Evolutionary conservation across 1,140 invertebrate genomes (phyloP).

Genomic region (Euglossa dilemma): DNA sequence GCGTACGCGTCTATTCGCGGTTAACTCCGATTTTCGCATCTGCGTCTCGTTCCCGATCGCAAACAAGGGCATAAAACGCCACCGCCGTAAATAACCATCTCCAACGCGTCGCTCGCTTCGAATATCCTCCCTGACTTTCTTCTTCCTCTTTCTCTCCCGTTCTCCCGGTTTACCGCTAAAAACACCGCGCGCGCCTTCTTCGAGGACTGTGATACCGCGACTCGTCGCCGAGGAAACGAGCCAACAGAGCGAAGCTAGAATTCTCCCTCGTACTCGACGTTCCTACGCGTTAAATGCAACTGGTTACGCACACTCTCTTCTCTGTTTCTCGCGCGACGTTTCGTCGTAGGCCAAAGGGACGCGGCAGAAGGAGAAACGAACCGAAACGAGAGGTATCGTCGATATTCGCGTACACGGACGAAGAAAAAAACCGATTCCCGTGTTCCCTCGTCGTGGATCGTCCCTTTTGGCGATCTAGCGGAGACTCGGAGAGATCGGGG

Average conservation of each 20-base stretch:
- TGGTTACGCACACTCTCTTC: not conserved
- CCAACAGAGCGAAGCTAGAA: conserved; percentile 10
- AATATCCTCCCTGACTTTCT: not conserved
- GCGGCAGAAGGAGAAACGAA: not conserved
- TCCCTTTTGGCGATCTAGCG: not conserved
- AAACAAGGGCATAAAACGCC: conserved; percentile 54
- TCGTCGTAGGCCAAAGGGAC: not conserved
- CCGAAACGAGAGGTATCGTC: not conserved
- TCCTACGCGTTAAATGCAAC: conserved; percentile 15
- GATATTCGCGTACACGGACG: too few species aligned
- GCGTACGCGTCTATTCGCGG: conserved; percentile 30
- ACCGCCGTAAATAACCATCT: conserved; percentile 47
- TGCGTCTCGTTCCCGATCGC: conserved; percentile 45
- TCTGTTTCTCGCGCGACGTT: not conserved
- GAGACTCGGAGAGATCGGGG: not conserved
- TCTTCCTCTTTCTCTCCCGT: not conserved
- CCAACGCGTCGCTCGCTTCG: conserved; percentile 9
- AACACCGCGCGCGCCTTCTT: not conserved
- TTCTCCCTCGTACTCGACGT: conserved; percentile 4
- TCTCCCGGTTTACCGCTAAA: not conserved
- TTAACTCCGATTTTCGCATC: conserved; percentile 33
- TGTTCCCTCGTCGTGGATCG: not conserved
- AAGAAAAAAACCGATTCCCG: not conserved
- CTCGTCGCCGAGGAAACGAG: conserved; percentile 13
- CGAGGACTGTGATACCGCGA: not conserved